A percentile compares a stretch with the other conserved stretches of the same genome.
phyloP scores from a whole-genome alignment of 2,797 vertebrate genomes.

The Ctenosaura bakeri region DNA sequence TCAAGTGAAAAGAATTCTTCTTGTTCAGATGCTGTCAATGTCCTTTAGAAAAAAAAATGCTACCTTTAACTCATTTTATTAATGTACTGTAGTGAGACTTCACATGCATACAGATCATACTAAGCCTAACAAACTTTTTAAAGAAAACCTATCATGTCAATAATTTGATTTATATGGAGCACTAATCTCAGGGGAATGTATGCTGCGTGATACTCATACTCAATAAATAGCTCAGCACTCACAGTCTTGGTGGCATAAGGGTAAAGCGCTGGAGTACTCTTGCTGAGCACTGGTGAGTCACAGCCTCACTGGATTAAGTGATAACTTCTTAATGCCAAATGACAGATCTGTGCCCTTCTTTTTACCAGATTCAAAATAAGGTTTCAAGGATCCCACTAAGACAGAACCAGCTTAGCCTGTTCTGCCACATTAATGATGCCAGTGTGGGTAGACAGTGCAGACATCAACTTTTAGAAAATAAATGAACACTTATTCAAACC shows the following conservation, averaged over 20 bases:
- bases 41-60: background rate
- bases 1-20: background rate
- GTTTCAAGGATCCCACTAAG: background rate
- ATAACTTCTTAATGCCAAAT: constrained; percentile 3
- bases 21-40: background rate
- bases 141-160: background rate
- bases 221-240: background rate
- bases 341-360: constrained; percentile 3
- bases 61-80: background rate
- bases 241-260: background rate
- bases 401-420: background rate
- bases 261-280: background rate
- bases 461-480: constrained; percentile 6
- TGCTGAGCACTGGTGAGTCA: background rate
- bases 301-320: background rate
- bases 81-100: background rate
- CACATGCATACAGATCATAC: background rate
- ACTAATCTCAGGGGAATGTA: background rate
- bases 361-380: constrained; percentile 18
- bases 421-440: background rate
- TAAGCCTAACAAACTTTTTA: background rate
- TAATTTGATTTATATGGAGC: background rate
- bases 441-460: background rate
- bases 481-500: background rate
- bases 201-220: background rate